Conservation (phyloP, 2,113 vertebrate genomes). For the Romanogobio albipinnatus region DNA sequence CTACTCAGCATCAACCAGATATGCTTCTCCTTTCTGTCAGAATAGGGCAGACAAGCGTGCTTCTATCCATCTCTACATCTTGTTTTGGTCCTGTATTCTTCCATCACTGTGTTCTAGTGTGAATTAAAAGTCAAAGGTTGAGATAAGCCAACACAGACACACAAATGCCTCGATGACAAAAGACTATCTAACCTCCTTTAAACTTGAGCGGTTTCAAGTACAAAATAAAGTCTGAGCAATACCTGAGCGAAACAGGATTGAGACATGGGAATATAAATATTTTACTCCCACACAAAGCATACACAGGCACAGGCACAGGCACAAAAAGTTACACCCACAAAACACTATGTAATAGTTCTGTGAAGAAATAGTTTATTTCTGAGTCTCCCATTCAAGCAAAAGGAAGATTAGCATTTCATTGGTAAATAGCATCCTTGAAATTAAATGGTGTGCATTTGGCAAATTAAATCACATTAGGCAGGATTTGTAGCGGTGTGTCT, state of each 20-base stretch:
- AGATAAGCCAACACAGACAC: not conserved
- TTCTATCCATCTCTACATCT: not conserved
- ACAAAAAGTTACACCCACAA: not conserved
- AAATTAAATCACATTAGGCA: slow-evolving; percentile 34
- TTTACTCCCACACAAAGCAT: not conserved
- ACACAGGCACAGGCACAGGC: not conserved
- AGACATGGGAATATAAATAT: not conserved
- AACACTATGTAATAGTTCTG: not conserved
- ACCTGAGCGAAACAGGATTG: not conserved
- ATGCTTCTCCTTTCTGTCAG: not conserved
- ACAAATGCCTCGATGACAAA: not conserved
- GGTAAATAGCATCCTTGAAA: slow-evolving; percentile 44
- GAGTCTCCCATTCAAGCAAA: slow-evolving; percentile 7
- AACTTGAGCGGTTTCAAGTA: not conserved
- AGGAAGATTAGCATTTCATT: slow-evolving; percentile 39
- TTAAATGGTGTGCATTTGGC: slow-evolving; percentile 35
- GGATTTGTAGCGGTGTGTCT: not conserved
- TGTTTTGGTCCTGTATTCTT: slow-evolving; percentile 4
- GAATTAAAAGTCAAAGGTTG: not conserved
- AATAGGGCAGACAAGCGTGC: not conserved
- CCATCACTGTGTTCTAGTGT: not conserved
- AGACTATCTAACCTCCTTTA: not conserved
- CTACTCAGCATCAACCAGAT: not conserved
- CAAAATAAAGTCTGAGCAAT: not conserved
- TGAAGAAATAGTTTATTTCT: not conserved